phyloP scores from a whole-genome alignment of 2,797 vertebrate species.

The Phataginus tricuspis region DNA sequence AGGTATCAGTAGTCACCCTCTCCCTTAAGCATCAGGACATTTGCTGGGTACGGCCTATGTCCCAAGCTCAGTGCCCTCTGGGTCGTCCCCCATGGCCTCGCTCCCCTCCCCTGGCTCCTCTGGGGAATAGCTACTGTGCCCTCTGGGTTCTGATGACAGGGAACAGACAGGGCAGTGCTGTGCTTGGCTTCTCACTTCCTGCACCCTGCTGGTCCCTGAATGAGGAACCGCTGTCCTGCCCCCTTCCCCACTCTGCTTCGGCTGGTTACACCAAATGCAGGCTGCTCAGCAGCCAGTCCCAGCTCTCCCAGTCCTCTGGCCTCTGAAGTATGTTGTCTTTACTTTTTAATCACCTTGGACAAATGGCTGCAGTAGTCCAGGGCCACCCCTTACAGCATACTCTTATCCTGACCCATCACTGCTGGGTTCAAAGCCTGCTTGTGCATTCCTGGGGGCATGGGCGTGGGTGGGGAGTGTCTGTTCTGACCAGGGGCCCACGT shows the following conservation, averaged over 20 bases:
- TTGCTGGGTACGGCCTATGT: not conserved
- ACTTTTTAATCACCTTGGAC: constrained; percentile 72
- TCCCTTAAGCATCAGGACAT: not conserved
- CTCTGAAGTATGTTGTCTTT: constrained; percentile 77
- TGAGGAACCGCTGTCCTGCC: constrained; percentile 85
- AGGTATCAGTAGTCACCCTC: not conserved
- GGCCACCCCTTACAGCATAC: not conserved
- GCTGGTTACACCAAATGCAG: constrained; percentile 80
- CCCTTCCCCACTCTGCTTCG: constrained; percentile 73
- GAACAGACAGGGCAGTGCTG: constrained; percentile 53
- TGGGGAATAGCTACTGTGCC: not conserved
- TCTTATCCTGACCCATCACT: not conserved
- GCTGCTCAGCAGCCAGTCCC: constrained; percentile 78
- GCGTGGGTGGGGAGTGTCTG: not conserved
- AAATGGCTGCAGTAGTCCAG: constrained; percentile 62
- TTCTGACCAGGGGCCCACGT: not conserved
- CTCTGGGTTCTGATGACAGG: constrained; percentile 68
- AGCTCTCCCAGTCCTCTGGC: constrained; percentile 63
- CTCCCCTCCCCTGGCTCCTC: not conserved
- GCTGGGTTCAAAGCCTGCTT: not conserved
- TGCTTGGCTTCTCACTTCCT: constrained; percentile 78
- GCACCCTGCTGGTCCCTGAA: constrained; percentile 65
- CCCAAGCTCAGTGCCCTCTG: not conserved
- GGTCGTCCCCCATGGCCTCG: not conserved
- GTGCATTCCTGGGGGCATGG: not conserved